Evolutionary conservation across 2,797 vertebrate genomes (phyloP).

Genomic region (Acrossocheilus wenchowensis): DNA sequence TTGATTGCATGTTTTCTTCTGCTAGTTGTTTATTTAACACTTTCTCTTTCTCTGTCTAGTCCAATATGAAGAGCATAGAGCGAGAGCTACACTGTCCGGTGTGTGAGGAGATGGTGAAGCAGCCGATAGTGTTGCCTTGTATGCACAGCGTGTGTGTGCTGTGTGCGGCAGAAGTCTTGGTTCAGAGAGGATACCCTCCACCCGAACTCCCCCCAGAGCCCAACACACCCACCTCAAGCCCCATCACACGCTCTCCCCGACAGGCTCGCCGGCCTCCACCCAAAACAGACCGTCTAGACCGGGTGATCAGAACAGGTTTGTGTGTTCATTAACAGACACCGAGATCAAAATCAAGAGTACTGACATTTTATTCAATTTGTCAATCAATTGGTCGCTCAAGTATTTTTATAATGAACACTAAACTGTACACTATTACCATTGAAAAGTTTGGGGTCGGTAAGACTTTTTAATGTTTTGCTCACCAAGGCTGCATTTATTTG

Average conservation of each 20-base stretch:
- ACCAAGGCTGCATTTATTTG: neutral
- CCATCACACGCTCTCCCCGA: slow-evolving; percentile 89
- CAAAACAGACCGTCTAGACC: slow-evolving; percentile 88
- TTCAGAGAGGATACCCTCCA: slow-evolving; percentile 89
- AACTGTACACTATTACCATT: neutral
- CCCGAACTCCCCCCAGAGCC: slow-evolving; percentile 91
- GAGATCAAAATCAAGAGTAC: neutral
- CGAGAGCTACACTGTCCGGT: slow-evolving; percentile 91
- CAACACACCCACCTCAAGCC: slow-evolving; percentile 90
- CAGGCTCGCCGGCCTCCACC: slow-evolving; percentile 83
- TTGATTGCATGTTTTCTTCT: neutral
- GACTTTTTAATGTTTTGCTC: neutral
- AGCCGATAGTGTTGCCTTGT: slow-evolving; percentile 93
- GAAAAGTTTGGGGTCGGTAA: neutral
- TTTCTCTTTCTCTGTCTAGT: slow-evolving; percentile 70
- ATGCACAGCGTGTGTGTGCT: slow-evolving; percentile 93
- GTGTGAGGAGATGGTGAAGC: slow-evolving; percentile 96
- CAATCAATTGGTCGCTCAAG: neutral
- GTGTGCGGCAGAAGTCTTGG: slow-evolving; percentile 91
- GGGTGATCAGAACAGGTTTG: slow-evolving; percentile 90
- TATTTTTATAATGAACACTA: neutral
- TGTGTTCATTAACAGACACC: neutral
- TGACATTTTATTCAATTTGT: neutral
- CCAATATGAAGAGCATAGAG: slow-evolving; percentile 98
- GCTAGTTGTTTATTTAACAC: neutral